Evolutionary conservation across 2,888 invertebrate species (phyloP).

Genomic region (Amphipoea oculea): DNA sequence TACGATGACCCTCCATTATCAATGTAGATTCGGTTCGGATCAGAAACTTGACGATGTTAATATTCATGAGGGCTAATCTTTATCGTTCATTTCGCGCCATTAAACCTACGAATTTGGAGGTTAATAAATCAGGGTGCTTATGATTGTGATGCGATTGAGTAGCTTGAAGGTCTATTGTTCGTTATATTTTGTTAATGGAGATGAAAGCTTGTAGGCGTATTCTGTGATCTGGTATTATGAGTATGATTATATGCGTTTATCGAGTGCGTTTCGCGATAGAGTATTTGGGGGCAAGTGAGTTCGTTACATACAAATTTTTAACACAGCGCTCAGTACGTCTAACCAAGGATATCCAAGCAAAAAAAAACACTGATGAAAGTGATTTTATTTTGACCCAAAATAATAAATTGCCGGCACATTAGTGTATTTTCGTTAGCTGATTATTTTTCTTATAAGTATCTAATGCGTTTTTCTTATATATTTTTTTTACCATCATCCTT

Average conservation of each 20-base stretch:
- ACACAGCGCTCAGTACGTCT: no score
- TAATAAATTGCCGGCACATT: no score
- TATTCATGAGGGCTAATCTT: slow-evolving; percentile 78
- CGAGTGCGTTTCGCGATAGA: not conserved
- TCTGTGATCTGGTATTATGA: not conserved
- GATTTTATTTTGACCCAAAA: no score
- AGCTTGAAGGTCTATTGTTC: slow-evolving; percentile 60
- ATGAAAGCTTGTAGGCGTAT: slow-evolving; percentile 30
- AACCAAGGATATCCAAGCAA: no score
- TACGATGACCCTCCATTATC: slow-evolving; percentile 70
- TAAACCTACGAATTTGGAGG: slow-evolving; percentile 75
- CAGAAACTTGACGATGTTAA: slow-evolving; percentile 73
- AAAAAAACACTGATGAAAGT: no score
- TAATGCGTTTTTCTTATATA: no score
- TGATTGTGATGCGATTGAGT: slow-evolving; percentile 67
- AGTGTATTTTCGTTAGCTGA: no score
- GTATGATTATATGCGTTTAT: not conserved
- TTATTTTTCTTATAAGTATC: no score
- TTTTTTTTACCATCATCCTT: no score
- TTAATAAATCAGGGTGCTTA: slow-evolving; percentile 78
- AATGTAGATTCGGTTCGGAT: slow-evolving; percentile 70
- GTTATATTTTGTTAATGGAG: slow-evolving; percentile 44
- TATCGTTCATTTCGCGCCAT: slow-evolving; percentile 82
- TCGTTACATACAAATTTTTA: not conserved
- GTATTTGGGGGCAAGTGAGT: not conserved